Percentiles rank a stretch among this genome's conserved stretches.
These are phyloP conservation scores for Drosophila prolongata DNA, from an alignment of 2,888 invertebrate genomes.

Conservation along the genomic window DNA sequence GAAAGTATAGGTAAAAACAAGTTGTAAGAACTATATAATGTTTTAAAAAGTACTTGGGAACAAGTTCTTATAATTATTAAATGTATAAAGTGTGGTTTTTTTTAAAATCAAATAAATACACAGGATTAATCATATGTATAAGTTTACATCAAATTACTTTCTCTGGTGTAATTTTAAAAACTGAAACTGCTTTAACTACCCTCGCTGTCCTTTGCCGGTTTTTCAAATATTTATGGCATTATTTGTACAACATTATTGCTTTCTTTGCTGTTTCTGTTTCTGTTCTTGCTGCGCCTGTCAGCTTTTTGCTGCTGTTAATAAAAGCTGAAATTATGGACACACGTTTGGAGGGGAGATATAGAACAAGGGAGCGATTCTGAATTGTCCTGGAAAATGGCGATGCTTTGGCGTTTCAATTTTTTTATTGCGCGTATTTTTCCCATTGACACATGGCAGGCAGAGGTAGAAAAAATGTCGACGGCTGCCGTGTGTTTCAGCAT, in stretches of 20 bases:
- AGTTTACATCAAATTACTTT: too few relatives aligned
- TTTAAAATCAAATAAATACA: too few relatives aligned
- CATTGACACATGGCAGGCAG: constrained; percentile 60
- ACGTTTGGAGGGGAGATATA: constrained; percentile 15
- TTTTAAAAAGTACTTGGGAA: too few relatives aligned
- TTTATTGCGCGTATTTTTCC: constrained; percentile 37
- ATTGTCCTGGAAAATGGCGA: constrained; percentile 58
- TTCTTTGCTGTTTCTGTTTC: constrained; percentile 12
- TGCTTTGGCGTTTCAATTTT: constrained; percentile 53
- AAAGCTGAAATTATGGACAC: constrained; percentile 56
- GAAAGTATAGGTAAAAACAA: too few relatives aligned
- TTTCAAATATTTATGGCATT: constrained; percentile 54
- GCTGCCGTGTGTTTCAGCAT: constrained; percentile 25
- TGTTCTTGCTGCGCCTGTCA: constrained; percentile 25
- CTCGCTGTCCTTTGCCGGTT: constrained; percentile 3
- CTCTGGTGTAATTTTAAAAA: not conserved
- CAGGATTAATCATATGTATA: too few relatives aligned
- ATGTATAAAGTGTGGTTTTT: too few relatives aligned
- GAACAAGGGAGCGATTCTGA: constrained; percentile 25
- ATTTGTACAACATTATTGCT: constrained; percentile 54
- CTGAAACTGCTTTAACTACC: not conserved
- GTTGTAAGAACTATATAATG: too few relatives aligned
- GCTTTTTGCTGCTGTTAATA: constrained; percentile 50
- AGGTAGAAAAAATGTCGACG: constrained; percentile 38
- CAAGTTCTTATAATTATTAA: too few relatives aligned